Evolutionary conservation across 2,113 vertebrate genomes (phyloP).

Genomic region (Corythoichthys intestinalis): DNA sequence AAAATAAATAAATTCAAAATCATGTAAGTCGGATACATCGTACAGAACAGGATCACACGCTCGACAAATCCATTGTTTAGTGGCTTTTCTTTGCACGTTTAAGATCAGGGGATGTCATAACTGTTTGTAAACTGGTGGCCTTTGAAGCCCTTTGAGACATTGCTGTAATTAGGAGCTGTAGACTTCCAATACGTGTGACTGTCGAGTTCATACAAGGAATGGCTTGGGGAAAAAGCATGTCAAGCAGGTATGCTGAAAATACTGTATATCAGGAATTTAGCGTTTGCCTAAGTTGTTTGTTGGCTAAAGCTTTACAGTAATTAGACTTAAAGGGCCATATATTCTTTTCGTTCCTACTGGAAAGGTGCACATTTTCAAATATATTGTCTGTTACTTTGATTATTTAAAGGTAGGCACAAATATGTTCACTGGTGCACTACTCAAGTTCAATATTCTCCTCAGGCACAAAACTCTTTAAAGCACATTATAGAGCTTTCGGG

Average conservation of each 20-base stretch:
- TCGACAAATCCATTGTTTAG: constrained; percentile 40
- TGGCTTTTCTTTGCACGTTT: constrained; percentile 37
- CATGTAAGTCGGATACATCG: constrained; percentile 28
- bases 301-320: constrained; percentile 7
- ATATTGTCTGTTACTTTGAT: neutral
- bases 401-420: neutral
- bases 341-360: constrained; percentile 8
- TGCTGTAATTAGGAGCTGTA: too few species aligned
- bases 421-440: neutral
- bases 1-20: too few species aligned
- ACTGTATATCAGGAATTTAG: constrained; percentile 21
- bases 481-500: constrained; percentile 55
- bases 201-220: constrained; percentile 26
- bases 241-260: constrained; percentile 14
- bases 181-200: too few species aligned
- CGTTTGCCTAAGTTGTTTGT: constrained; percentile 10
- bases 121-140: too few species aligned
- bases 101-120: too few species aligned
- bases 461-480: constrained; percentile 59
- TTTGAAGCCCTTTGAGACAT: too few species aligned
- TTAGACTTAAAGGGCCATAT: constrained; percentile 11
- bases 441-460: constrained; percentile 36
- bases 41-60: constrained; percentile 47
- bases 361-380: constrained; percentile 7
- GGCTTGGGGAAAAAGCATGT: constrained; percentile 26